Base-by-base conservation (phyloP, 2,797 vertebrate species). In the Apogon talboti region DNA sequence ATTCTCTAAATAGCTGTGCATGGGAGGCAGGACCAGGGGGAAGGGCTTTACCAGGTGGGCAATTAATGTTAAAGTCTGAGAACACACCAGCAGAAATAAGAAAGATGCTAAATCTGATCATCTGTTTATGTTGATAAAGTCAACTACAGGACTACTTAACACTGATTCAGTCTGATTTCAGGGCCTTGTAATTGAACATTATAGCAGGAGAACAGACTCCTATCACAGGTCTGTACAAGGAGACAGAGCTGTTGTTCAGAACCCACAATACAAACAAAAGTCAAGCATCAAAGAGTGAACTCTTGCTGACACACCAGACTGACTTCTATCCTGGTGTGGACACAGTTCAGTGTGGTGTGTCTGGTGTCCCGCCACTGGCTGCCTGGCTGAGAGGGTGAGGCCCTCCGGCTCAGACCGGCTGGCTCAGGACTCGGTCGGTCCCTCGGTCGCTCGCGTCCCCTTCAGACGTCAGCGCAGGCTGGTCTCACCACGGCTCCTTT, bases 381-480 rank as follows among this genome's bases (percentile, higher is more conserved):
- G 83, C 78, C 72, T 66, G 75, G 58, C 35, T 74, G 64, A 66
- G 52, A 81, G 88, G 88, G 90, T 81, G 88, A 89, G 90, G 87
- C 77, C 72, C 73, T 79, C 79, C 43, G 12, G 72, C 62, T 84
- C 86, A 85, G 88, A 87, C 87, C 70, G 82, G 68, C 82, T 85
- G 81, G 81, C 78, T 78, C 41, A 19, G 65, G 65, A 65, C 68
- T 78, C 18, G 19, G 76, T 77, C 41, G 66, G 67, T 56, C 50
- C 59, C 60, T 82, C 65, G 19, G 84, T 76, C 62, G 68, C 69
- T 85, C 51, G 64, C 45, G 28, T 86, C 82, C 83, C 79, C 79
- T 78, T 89, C 82, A 93, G 93, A 94, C 92, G 92, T 94, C 92
- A 94, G 92, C 65, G 80, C 82, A 81, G 90, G 84, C 84, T 78